Percentiles rank a stretch among this genome's conserved stretches.
These are phyloP conservation scores for Meandrina meandrites DNA, from an alignment of 92 coral and sea anemone genomes.

Conservation along the genomic window DNA sequence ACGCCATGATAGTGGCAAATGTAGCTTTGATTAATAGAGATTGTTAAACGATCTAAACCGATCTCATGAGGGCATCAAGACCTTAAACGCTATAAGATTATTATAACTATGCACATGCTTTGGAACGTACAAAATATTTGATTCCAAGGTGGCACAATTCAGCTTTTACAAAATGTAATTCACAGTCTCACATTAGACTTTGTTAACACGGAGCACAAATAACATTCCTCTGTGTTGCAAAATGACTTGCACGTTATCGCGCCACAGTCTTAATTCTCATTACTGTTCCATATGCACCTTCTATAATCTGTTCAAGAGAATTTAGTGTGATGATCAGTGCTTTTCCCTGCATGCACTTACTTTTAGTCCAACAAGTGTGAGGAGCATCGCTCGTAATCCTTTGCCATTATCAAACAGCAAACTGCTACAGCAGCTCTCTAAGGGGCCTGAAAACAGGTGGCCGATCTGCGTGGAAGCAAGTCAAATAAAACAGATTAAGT, in stretches of 20 bases:
- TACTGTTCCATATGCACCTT: background rate
- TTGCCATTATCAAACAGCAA: constrained; percentile 68
- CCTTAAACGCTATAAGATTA: no score
- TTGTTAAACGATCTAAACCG: background rate
- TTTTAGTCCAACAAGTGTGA: constrained; percentile 86
- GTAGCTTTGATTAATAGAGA: background rate
- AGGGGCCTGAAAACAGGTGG: constrained; percentile 78
- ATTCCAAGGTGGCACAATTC: no score
- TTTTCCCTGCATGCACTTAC: constrained; percentile 29
- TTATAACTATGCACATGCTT: no score
- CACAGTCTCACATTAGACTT: no score
- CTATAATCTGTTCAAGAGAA: background rate
- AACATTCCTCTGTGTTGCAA: background rate
- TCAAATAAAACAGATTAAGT: background rate
- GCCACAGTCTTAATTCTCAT: background rate
- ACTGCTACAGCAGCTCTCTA: constrained; percentile 88
- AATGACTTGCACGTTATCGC: background rate
- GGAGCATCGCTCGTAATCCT: constrained; percentile 79
- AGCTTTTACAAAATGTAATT: background rate
- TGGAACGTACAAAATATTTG: no score
- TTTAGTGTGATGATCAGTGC: background rate
- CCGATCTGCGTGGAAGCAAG: constrained; percentile 70
- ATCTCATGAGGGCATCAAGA: no score
- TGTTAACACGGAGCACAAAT: no score
- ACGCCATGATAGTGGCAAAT: background rate